Base-by-base conservation (phyloP, 2,888 invertebrate genomes). In the Agyllia agylla region DNA sequence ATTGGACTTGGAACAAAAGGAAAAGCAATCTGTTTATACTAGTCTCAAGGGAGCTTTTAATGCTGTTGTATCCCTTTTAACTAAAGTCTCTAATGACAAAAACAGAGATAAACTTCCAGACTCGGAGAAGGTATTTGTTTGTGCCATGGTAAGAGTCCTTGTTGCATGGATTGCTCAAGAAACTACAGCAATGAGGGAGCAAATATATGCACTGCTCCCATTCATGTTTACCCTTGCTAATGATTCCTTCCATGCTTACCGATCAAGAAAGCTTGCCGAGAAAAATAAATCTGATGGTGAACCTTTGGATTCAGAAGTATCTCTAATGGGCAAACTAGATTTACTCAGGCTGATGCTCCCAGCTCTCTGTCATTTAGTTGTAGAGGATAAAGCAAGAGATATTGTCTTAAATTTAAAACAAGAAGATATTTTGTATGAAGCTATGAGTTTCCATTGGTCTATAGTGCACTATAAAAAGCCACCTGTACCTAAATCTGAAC, bases 101-200 rank as follows among this genome's bases (percentile, higher is more conserved):
- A 98, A 98, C 95, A 98, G 98, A 94, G 99, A 99, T 90, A 98
- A 98, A 89, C 97, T 98, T 24, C 98, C 98, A 81, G 98, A 98
- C 86, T 98, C 98, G 87, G 99, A 99, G 95, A 99, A 99, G 96
- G 97, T 99, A 82, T 99, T 99, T 96, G 98, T 99, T n/a, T 99
- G 99, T 97, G 99, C 99, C 3, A 99, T 99, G 96, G 99, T 99
- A 13, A 98, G 99, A 93, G 99, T 99, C 49, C 96, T 99, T 84
- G 99, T 99, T 17, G 99, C 99, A n/a, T 99, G 99, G 99, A 97
- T 99, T 94, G 99, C 99, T 0, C 99, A 99, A 97, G 99, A 99
- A 97, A 99, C 99, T 0, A 99, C 99, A 1, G 99, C 99, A 0
- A 99, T 99, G 99, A 98, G 99, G 42, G 98, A 99, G 75, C 99